phyloP scores from a whole-genome alignment of 2,797 vertebrate species.

The Gallinago solitaria region DNA sequence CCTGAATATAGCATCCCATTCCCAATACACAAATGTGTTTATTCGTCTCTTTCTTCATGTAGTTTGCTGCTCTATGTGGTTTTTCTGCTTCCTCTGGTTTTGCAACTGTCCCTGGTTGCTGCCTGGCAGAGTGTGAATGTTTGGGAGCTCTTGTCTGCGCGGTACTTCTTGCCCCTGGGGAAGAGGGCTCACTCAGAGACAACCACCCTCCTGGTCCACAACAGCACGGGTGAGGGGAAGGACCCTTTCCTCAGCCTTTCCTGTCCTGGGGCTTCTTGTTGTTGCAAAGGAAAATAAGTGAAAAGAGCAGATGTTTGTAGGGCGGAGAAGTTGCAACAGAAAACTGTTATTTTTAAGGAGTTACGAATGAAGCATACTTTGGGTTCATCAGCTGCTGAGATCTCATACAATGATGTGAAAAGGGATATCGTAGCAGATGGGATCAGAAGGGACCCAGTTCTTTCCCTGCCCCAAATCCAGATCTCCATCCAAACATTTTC shows the following conservation, averaged over 20 bases:
- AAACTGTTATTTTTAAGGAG: neutral
- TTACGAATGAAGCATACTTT: neutral
- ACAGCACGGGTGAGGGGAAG: slow-evolving; percentile 81
- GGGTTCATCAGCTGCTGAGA: neutral
- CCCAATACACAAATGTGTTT: neutral
- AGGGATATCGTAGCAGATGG: neutral
- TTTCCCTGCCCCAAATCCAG: neutral
- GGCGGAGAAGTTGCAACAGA: neutral
- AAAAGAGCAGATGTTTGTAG: neutral
- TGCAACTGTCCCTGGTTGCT: slow-evolving; percentile 61
- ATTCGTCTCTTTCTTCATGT: neutral
- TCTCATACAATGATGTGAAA: neutral
- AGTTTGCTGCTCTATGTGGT: slow-evolving; percentile 83
- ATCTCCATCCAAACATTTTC: neutral
- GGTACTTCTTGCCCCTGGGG: slow-evolving; percentile 79
- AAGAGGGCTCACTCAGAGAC: slow-evolving; percentile 70
- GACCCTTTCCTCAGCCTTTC: neutral
- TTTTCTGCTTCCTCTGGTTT: slow-evolving; percentile 80
- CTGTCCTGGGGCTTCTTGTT: neutral
- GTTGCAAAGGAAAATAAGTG: neutral
- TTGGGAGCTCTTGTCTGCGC: slow-evolving; percentile 81
- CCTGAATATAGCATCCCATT: accelerated
- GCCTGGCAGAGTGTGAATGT: slow-evolving; percentile 69
- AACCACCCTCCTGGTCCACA: slow-evolving; percentile 86
- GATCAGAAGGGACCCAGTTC: neutral